These are phyloP conservation scores for Cerastoderma edule DNA, from an alignment of 2,888 invertebrate genomes.

Conservation along the genomic window DNA sequence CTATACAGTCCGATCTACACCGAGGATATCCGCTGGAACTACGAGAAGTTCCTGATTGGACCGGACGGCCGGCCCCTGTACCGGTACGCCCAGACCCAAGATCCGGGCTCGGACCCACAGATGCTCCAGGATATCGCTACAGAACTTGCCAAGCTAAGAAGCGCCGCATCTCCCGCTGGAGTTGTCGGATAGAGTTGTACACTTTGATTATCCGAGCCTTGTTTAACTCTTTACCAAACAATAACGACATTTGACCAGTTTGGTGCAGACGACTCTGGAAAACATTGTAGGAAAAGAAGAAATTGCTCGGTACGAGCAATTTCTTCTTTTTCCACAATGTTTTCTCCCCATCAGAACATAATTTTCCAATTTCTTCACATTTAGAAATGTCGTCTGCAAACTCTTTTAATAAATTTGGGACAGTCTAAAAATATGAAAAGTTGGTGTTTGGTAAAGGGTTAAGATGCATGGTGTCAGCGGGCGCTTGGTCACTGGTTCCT, in stretches of 20 bases:
- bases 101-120: conserved; percentile 39
- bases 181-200: conserved; percentile 7
- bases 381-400: too few relatives aligned
- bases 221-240: not conserved
- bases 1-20: conserved; percentile 53
- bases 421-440: too few relatives aligned
- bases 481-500: too few relatives aligned
- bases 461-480: too few relatives aligned
- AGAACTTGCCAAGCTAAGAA: conserved; percentile 41
- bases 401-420: too few relatives aligned
- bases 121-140: conserved; percentile 39
- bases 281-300: not conserved
- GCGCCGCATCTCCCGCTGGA: not conserved
- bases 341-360: too few relatives aligned
- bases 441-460: too few relatives aligned
- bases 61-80: conserved; percentile 58
- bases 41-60: conserved; percentile 60
- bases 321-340: too few relatives aligned
- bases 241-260: not conserved
- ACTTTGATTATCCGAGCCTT: not conserved
- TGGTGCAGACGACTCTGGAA: not conserved
- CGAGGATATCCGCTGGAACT: conserved; percentile 59
- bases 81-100: conserved; percentile 49
- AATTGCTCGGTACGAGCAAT: not conserved
- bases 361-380: too few relatives aligned